A percentile compares a stretch with the other conserved stretches of the same genome.
Conservation (phyloP, 2,888 invertebrate species). For the Ormia ochracea region DNA sequence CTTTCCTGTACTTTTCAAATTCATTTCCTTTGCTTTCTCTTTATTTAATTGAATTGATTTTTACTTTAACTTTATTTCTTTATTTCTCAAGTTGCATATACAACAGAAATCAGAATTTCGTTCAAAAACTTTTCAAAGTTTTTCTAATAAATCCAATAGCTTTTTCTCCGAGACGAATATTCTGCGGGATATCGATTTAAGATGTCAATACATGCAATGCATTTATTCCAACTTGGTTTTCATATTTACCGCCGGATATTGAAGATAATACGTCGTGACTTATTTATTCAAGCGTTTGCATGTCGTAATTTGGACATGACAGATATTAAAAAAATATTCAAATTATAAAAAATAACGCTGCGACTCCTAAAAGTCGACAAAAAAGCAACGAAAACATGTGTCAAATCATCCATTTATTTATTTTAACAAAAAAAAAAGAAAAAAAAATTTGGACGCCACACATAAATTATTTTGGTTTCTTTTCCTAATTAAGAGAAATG, state of each 20-base stretch:
- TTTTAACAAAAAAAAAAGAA: neutral
- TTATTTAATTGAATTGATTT: too few species aligned
- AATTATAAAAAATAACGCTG: neutral
- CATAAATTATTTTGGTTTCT: constrained; percentile 13
- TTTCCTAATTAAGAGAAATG: neutral
- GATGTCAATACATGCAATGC: too few species aligned
- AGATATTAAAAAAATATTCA: neutral
- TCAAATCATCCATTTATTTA: constrained; percentile 28
- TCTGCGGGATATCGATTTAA: too few species aligned
- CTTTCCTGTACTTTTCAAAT: too few species aligned
- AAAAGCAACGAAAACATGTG: constrained; percentile 43
- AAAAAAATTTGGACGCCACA: constrained; percentile 33
- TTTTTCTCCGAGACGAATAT: too few species aligned
- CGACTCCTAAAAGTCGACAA: constrained; percentile 4
- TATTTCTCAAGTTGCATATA: too few species aligned
- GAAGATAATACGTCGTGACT: neutral
- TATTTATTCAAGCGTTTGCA: neutral
- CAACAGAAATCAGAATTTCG: too few species aligned
- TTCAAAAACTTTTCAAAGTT: too few species aligned
- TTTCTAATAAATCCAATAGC: too few species aligned
- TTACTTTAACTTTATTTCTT: too few species aligned
- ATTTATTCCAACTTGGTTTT: too few species aligned
- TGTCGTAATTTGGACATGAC: neutral
- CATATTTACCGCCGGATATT: neutral
- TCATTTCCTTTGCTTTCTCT: too few species aligned